Evolutionary conservation across 1,140 invertebrate species (phyloP), one percentile per base, ranked within the genome.

Genomic region (Ips nitidus): DNA sequence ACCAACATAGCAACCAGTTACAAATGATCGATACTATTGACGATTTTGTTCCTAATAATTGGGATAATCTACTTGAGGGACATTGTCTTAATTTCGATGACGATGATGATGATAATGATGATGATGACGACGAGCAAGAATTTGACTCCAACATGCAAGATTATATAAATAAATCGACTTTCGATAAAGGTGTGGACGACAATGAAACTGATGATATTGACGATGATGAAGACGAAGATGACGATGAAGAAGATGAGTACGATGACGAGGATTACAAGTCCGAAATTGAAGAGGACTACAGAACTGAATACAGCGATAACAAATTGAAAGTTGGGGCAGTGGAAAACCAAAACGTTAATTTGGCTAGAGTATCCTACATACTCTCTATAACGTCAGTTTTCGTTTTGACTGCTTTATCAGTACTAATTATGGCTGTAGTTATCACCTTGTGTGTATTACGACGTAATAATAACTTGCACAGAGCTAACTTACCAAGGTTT

Each of bases 391-490:
- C 80, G 1, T 79, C 82, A 61, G 83, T 82, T 43, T 80, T 82
- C 52, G 75, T 82, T 71, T 76, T 79, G 36, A 81, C 80, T 6
- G 83, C 83, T 66, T 78, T 84, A 22, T 80, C 78, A 75, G 84
- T 82, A 22, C 74, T 79, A 6, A 65, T 77, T 37, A 69, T 74
- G 4, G 75, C 74, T 8, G 73, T 77, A 6, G 75, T 74, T 42
- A 63, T 75, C 8, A 75, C 77, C 4, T 66, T 79, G 3, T 77
- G 73, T 52, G 50, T 78, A 41, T 66, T 78, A 37, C 75, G 71
- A 68, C 70, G 75, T 42, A 74, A 74, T 39, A 72, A 72, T 53
- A 72, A 75, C 47, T 75, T 77, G 52, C 73, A 74, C 8, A 75
- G 70, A 43, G 73, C 74, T 6, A 78, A 76, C 66, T 62, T 79